Evolutionary conservation across 2,888 invertebrate genomes (phyloP).

Genomic region (Lumbricus terrestris): DNA sequence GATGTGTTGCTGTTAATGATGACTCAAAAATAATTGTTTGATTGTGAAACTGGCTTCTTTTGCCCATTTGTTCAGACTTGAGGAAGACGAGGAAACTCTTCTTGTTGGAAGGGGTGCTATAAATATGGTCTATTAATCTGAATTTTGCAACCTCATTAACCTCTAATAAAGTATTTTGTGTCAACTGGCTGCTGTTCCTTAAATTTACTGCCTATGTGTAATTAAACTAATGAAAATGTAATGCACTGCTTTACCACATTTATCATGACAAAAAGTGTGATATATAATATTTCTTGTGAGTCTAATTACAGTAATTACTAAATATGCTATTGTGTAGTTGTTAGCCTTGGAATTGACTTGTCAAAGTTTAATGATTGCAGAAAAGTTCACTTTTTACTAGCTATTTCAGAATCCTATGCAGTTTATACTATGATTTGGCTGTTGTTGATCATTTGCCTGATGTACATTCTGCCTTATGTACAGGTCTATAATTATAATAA

Average conservation of each 20-base stretch:
- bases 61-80: not conserved
- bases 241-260: too few relatives aligned
- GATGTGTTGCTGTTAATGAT: not conserved
- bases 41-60: not conserved
- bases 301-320: too few relatives aligned
- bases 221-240: too few relatives aligned
- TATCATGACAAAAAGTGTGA: too few relatives aligned
- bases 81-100: not conserved
- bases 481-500: not conserved
- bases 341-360: too few relatives aligned
- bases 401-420: not conserved
- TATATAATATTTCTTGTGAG: too few relatives aligned
- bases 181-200: too few relatives aligned
- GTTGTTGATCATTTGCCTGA: not conserved
- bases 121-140: not conserved
- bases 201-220: too few relatives aligned
- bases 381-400: too few relatives aligned
- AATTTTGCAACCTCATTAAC: not conserved
- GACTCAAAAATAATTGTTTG: not conserved
- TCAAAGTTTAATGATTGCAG: too few relatives aligned
- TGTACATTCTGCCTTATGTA: not conserved
- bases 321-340: too few relatives aligned
- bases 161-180: too few relatives aligned
- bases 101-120: not conserved
- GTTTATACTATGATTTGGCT: not conserved